These are phyloP conservation scores for Phengaris arion DNA, from an alignment of 2,888 invertebrate genomes.

Conservation along the genomic window DNA sequence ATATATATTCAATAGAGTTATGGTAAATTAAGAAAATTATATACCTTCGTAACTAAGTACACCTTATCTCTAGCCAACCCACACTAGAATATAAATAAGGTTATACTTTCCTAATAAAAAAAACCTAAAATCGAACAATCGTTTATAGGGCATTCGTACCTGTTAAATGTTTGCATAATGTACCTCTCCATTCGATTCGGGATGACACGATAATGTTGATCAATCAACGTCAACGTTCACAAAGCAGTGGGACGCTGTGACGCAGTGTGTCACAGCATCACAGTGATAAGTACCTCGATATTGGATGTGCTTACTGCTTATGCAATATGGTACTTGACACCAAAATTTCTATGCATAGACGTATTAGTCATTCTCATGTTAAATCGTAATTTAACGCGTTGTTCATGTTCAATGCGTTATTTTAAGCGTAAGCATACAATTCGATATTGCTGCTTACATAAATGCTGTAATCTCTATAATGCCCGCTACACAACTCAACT, in stretches of 20 bases:
- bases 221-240: slow-evolving; percentile 31
- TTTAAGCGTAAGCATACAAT: no score
- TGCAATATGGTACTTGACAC: slow-evolving; percentile 1
- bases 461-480: no score
- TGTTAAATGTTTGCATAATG: slow-evolving; percentile 21
- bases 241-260: slow-evolving; percentile 29
- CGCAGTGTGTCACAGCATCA: slow-evolving; percentile 22
- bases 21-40: no score
- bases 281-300: slow-evolving; percentile 6
- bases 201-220: slow-evolving; percentile 31
- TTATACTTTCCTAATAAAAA: background rate
- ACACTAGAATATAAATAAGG: no score
- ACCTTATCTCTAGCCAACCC: no score
- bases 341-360: slow-evolving; percentile 6
- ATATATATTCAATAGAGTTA: no score
- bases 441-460: no score
- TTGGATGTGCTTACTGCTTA: background rate
- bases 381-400: no score
- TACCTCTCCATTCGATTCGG: slow-evolving; percentile 27
- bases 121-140: background rate
- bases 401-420: background rate
- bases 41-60: no score
- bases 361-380: background rate
- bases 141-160: background rate
- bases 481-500: no score